phyloP scores from a whole-genome alignment of 2,113 vertebrate genomes.

The Epinephelus moara region DNA sequence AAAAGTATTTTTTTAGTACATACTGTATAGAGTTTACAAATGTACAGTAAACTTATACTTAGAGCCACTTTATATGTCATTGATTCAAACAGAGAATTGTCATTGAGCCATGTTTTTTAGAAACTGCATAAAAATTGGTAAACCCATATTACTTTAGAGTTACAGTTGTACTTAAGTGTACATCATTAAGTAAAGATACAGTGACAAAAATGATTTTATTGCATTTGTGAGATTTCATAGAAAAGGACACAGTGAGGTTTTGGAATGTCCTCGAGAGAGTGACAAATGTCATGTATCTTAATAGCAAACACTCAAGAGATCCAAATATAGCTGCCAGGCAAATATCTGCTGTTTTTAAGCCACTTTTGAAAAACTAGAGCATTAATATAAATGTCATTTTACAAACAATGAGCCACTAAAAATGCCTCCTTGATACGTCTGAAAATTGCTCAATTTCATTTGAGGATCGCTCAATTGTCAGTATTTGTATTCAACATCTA shows the following conservation, averaged over 20 bases:
- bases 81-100: not conserved
- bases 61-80: not conserved
- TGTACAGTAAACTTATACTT: not conserved
- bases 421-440: not conserved
- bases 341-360: constrained; percentile 2
- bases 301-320: constrained; percentile 1
- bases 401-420: constrained; percentile 19
- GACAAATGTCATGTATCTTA: not conserved
- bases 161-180: not conserved
- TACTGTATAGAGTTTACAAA: not conserved
- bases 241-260: constrained; percentile 41
- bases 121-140: not conserved
- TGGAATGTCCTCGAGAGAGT: constrained; percentile 26
- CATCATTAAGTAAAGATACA: not conserved
- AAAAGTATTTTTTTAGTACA: not conserved
- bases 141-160: not conserved
- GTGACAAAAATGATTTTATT: constrained; percentile 44
- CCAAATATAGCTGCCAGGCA: constrained; percentile 57
- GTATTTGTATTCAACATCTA: not conserved
- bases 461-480: not conserved
- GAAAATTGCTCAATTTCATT: not conserved
- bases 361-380: constrained; percentile 33
- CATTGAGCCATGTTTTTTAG: not conserved
- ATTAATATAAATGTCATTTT: constrained; percentile 39
- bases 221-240: constrained; percentile 43